phyloP scores from a whole-genome alignment of 2,797 vertebrate species.

The Characodon lateralis region DNA sequence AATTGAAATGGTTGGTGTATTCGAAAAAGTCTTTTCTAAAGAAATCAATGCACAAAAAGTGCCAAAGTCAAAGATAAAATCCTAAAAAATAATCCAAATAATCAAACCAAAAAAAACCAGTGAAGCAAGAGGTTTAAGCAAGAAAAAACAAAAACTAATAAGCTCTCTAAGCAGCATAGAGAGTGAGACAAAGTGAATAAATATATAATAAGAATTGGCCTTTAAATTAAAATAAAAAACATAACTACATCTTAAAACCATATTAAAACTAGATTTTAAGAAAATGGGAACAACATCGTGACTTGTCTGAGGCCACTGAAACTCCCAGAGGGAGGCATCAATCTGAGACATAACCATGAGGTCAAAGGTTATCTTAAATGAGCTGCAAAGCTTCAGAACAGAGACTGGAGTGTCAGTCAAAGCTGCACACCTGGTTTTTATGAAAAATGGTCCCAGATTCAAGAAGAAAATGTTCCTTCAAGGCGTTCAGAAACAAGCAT shows the following conservation, averaged over 20 bases:
- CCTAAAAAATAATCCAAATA: neutral
- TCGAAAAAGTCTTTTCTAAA: neutral
- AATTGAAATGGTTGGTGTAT: too few species aligned
- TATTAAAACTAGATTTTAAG: neutral
- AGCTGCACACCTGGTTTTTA: neutral
- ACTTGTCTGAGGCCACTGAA: neutral
- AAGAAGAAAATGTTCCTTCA: neutral
- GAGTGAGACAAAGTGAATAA: neutral
- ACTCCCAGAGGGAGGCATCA: neutral
- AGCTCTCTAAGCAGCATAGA: neutral
- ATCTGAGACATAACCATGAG: neutral
- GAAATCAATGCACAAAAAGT: neutral
- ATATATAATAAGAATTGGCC: neutral
- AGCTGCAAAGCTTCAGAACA: neutral
- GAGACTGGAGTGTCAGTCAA: neutral
- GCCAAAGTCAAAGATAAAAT: neutral
- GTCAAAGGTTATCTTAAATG: conserved; percentile 5
- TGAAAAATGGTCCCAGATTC: neutral
- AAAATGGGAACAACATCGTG: neutral
- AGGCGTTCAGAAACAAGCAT: neutral
- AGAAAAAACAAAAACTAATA: neutral
- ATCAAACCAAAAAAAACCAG: neutral
- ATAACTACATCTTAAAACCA: neutral
- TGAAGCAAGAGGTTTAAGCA: neutral
- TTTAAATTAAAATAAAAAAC: neutral